A percentile compares a stretch with the other conserved stretches of the same genome.
Evolutionary conservation across 2,113 vertebrate genomes (phyloP).

Genomic region (Semnornis frantzii): DNA sequence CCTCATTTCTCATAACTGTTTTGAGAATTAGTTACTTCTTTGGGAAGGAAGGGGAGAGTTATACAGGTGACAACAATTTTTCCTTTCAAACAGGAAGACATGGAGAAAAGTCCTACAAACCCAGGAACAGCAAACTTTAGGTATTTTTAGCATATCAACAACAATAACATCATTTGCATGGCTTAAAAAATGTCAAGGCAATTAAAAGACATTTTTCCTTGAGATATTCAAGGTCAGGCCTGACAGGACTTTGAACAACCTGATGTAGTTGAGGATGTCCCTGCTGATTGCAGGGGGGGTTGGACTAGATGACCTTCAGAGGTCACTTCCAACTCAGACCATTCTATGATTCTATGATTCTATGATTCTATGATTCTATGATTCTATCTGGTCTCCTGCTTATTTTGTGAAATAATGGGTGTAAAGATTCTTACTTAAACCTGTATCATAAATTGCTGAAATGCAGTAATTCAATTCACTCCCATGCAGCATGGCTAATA

Average conservation of each 20-base stretch:
- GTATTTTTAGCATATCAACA: neutral
- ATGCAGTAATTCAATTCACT: neutral
- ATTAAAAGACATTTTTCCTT: neutral
- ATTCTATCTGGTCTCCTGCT: neutral
- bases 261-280: too few relatives aligned
- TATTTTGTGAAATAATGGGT: neutral
- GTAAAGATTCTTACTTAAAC: neutral
- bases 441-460: neutral
- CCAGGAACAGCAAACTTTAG: neutral
- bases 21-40: neutral
- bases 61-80: neutral
- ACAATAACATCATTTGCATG: neutral
- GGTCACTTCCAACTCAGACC: too few relatives aligned
- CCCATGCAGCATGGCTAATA: neutral
- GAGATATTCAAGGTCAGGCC: too few relatives aligned
- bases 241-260: too few relatives aligned
- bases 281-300: too few relatives aligned
- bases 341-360: neutral
- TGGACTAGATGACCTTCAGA: too few relatives aligned
- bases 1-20: neutral
- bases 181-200: neutral
- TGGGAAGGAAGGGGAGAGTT: neutral
- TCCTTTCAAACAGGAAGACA: neutral
- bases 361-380: too few relatives aligned
- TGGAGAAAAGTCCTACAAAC: neutral